A percentile compares a stretch with the other conserved stretches of the same genome.
Conservation (phyloP, 64 coral and sea anemone genomes). For the Hydrozoanthus tunicans region DNA sequence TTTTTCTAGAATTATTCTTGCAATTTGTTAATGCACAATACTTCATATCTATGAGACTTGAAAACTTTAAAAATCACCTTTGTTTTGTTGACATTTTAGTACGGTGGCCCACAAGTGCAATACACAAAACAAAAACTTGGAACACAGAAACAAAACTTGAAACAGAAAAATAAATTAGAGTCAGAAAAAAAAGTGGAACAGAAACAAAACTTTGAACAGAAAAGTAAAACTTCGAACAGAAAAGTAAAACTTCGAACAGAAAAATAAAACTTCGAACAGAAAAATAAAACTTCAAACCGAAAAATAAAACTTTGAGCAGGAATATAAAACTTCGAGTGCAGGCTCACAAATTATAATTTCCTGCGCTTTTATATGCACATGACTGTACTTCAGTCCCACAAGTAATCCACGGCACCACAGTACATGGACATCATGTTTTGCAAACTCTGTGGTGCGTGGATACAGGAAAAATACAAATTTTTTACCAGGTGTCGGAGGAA, state of each 20-base stretch:
- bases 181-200: too few species aligned
- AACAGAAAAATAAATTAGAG: too few species aligned
- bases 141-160: too few species aligned
- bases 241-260: too few species aligned
- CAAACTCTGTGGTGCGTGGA: constrained; percentile 37
- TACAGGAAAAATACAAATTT: constrained; percentile 37
- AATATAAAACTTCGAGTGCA: not conserved
- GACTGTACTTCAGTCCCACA: constrained; percentile 4
- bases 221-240: too few species aligned
- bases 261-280: too few species aligned
- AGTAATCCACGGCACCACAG: constrained; percentile 22
- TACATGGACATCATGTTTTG: constrained; percentile 26
- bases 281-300: not conserved
- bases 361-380: constrained; percentile 33
- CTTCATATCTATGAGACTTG: too few species aligned
- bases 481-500: constrained; percentile 23
- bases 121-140: not conserved
- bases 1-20: too few species aligned
- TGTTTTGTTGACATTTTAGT: not conserved
- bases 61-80: too few species aligned
- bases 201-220: too few species aligned
- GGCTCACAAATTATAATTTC: not conserved
- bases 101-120: not conserved
- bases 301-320: constrained; percentile 12
- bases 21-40: too few species aligned